Base-by-base conservation (phyloP, 1,140 invertebrate genomes). In the Zaprionus taronus region DNA sequence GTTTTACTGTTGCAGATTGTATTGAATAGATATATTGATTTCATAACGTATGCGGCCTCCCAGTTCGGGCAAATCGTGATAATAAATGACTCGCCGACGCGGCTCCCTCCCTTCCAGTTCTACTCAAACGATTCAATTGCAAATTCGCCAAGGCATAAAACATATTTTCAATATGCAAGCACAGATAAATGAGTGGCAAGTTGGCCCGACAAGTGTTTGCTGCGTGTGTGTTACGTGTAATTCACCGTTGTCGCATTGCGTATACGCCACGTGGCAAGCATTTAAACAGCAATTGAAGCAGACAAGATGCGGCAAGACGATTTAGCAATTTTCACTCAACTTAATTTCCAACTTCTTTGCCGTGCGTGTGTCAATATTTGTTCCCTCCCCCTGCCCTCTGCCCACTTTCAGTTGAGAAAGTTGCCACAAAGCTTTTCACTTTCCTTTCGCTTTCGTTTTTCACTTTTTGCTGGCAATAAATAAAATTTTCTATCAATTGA, bases 1-100 rank as follows among this genome's bases (percentile, higher is more conserved):
- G 66, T 77, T 77, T 79, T 71, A 80, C 83, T 83, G 83, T 78
- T 87, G 77, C 84, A 89, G 84, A 87, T 89, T 81, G 78, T 78
- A 87, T 89, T 89, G 83, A 89, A 87, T 89, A 89, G 85, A 89
- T 84, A 90, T 81, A 77, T 80, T 69, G 74, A 89, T 87, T 89
- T 79, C 68, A 72, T 79, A 69, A 83, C 79, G 77, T 84, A 89
- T 81, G 70, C 65, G 65, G 55, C 28, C 20, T 60, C 5, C 26
- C 38, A 22, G 4, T 53, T 17, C 22, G 41, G 62, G 65, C 63
- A 41, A 79, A 78, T 80, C 80, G 58, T 65, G 78, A 84, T 87
- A 87, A 89, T 74, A 87, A 89, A 89, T 73, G 79, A 87, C 69
- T 83, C 41, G 20, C 15, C 60, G 64, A 61, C 41, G 44, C 55